Evolutionary conservation across 2,797 vertebrate species (phyloP), one percentile per base, ranked within the genome.

Genomic region (Nasua narica): DNA sequence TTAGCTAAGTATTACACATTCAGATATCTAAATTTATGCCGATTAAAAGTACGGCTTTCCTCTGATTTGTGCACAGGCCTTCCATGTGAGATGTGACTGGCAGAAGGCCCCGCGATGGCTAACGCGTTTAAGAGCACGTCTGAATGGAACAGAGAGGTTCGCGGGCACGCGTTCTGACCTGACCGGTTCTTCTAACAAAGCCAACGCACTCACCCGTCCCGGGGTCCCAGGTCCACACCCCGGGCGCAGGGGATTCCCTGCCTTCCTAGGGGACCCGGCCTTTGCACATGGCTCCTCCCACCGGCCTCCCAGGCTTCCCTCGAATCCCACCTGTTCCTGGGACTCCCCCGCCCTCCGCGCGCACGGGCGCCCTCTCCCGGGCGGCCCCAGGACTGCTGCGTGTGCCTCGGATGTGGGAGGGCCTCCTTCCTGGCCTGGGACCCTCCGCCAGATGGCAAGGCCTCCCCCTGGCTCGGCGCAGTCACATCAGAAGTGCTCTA

Each of bases 141-240:
- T 40, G 40, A 40, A 40, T 40, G 40, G 40, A 40, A 40, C 40
- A 40, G 6, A 40, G 40, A 40, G 50, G 62, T 23, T 81, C 69
- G 18, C 1, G 1, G 29, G n/a, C 48, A 37, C 0, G 0, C 15
- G 10, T 62, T 81, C 74, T 46, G 23, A 69, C 19, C 67, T 29
- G 70, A n/a, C 21, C 29, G 46, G 56, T n/a, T 50, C 87, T 67
- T 43, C 21, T 52, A 0, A 48, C 43, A 32, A 16, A 50, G 58
- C 35, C 77, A 18, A 2, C 2, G 14, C 5, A 9, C 52, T 48
- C 70, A 10, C 79, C 27, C 18, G 1, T 21, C 74, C 29, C 8
- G 58, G 65, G 48, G 1, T 21, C 79, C 29, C 8, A 58, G 65
- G 48, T 48, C 18, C 48, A n/a, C 37, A 78, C 40, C 23, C 5